A percentile compares a stretch with the other conserved stretches of the same genome.
Evolutionary conservation across 2,113 vertebrate species (phyloP).

Genomic region (Pachycephala philippinensis): DNA sequence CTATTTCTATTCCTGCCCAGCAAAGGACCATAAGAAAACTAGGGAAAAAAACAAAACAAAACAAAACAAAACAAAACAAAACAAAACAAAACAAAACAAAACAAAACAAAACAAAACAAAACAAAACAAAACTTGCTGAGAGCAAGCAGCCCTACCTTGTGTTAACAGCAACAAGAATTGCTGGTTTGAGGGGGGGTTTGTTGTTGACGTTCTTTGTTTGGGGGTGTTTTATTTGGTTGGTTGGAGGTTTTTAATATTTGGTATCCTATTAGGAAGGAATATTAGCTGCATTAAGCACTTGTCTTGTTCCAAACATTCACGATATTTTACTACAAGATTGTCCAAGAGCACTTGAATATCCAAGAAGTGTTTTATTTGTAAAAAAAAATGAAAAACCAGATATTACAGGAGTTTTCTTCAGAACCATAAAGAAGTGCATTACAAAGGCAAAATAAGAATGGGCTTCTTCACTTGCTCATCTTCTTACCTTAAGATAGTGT

Average conservation of each 20-base stretch:
- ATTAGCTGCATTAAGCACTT: background rate
- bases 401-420: background rate
- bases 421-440: background rate
- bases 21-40: background rate
- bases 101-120: background rate
- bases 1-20: background rate
- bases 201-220: background rate
- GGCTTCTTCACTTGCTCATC: background rate
- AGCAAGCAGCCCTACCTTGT: background rate
- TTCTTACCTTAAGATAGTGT: background rate
- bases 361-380: background rate
- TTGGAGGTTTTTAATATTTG: background rate
- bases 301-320: background rate
- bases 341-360: background rate
- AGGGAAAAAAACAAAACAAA: background rate
- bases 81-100: background rate
- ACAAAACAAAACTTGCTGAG: background rate
- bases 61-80: background rate
- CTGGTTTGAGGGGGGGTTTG: rapidly evolving
- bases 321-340: background rate
- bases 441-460: background rate
- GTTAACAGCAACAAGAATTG: background rate
- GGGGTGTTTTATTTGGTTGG: no score
- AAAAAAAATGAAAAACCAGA: background rate
- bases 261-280: background rate